phyloP scores from a whole-genome alignment of 2,888 invertebrate species.

The Callinectes sapidus region DNA sequence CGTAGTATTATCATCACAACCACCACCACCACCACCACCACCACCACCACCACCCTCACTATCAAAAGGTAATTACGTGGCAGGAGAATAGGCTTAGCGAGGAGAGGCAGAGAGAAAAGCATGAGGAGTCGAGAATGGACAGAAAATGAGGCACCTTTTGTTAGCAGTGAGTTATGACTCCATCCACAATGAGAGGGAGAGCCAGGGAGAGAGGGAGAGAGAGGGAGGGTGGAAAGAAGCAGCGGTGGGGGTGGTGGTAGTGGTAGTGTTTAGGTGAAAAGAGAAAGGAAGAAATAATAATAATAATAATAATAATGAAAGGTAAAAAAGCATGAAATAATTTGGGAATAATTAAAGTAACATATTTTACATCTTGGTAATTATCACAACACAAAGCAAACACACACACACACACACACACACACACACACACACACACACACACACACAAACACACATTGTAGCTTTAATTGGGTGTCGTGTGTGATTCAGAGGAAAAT shows the following conservation, averaged over 20 bases:
- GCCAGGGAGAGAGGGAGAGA: background rate
- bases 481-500: background rate
- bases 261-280: background rate
- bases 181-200: background rate
- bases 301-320: background rate
- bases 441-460: slow-evolving; percentile 1
- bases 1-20: too few relatives aligned
- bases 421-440: slow-evolving; percentile 17
- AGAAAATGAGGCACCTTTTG: background rate
- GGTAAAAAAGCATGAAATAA: background rate
- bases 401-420: slow-evolving; percentile 18
- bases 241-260: background rate
- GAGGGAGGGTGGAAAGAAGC: background rate
- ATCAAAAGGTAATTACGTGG: background rate
- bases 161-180: background rate
- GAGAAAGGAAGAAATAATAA: background rate
- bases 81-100: background rate
- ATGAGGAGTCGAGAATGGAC: background rate
- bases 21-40: background rate
- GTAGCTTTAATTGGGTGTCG: background rate
- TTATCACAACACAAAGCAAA: background rate
- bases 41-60: background rate
- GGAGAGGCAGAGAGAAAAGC: background rate
- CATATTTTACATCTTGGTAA: background rate
- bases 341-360: background rate